phyloP scores from a whole-genome alignment of 2,888 invertebrate genomes.

The Lycocerus yunnanus region DNA sequence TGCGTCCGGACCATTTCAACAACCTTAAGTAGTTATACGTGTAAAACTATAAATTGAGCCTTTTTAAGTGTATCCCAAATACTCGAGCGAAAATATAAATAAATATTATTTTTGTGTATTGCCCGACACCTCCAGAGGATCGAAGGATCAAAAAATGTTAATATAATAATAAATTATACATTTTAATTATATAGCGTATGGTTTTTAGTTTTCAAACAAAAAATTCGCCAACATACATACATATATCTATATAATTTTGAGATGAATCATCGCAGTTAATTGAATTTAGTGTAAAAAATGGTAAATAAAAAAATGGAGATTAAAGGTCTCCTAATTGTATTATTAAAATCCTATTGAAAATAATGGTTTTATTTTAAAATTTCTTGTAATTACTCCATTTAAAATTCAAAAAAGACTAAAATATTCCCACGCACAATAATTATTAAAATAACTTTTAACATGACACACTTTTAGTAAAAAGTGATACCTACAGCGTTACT shows the following conservation, averaged over 20 bases:
- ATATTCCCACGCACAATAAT: slow-evolving; percentile 18
- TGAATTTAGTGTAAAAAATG: background rate
- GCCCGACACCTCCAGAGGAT: background rate
- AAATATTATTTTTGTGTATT: background rate
- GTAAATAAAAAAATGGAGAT: background rate
- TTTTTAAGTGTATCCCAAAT: slow-evolving; percentile 25
- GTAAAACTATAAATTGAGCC: slow-evolving; percentile 24
- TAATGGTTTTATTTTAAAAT: slow-evolving; percentile 3
- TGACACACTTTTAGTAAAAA: slow-evolving; percentile 25
- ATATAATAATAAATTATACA: background rate
- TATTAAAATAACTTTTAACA: slow-evolving; percentile 16
- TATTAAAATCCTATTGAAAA: background rate
- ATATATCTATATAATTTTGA: background rate
- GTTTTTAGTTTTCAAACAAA: background rate
- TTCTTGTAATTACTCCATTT: background rate
- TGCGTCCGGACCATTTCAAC: slow-evolving; percentile 27
- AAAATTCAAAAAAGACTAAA: slow-evolving; percentile 1
- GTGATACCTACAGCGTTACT: slow-evolving; percentile 24
- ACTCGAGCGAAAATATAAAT: slow-evolving; percentile 6
- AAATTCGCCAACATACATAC: background rate
- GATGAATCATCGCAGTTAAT: background rate
- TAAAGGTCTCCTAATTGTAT: background rate
- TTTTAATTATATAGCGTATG: background rate
- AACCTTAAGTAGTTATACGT: slow-evolving; percentile 32
- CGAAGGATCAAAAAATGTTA: background rate